phyloP scores from a whole-genome alignment of 1,140 invertebrate genomes.

The Drosophila miranda region DNA sequence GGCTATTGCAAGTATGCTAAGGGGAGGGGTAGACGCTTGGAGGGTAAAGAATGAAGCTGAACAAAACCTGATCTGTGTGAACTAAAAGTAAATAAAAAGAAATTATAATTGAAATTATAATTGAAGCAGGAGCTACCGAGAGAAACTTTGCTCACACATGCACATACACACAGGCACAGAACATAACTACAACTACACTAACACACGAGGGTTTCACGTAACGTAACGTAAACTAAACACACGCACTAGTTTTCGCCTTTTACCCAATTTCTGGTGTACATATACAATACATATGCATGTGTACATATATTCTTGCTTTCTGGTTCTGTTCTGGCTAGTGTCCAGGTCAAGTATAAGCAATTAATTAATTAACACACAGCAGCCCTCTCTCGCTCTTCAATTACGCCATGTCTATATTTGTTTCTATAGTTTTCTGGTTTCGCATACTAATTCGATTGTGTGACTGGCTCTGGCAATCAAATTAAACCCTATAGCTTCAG shows the following conservation, averaged over 20 bases:
- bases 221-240: conserved; percentile 41
- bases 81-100: conserved; percentile 79
- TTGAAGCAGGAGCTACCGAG: conserved; percentile 59
- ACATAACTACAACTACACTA: conserved; percentile 34
- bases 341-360: conserved; percentile 69
- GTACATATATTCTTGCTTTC: conserved; percentile 26
- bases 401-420: conserved; percentile 45
- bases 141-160: conserved; percentile 49
- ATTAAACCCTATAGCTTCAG: conserved; percentile 26
- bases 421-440: conserved; percentile 30
- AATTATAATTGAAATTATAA: conserved; percentile 73
- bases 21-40: conserved; percentile 41
- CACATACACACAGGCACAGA: conserved; percentile 31
- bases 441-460: conserved; percentile 54
- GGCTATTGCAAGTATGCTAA: conserved; percentile 37
- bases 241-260: conserved; percentile 29
- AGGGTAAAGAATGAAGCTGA: conserved; percentile 71
- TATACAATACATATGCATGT: conserved; percentile 7
- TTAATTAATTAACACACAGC: conserved; percentile 70
- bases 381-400: conserved; percentile 26
- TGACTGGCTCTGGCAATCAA: conserved; percentile 49
- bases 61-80: conserved; percentile 78
- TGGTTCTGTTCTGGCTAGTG: conserved; percentile 42
- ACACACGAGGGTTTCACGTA: conserved; percentile 30
- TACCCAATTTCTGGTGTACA: conserved; percentile 29